Evolutionary conservation across 2,888 invertebrate genomes (phyloP), one percentile per base, ranked within the genome.

Genomic region (Ditula angustiorana): DNA sequence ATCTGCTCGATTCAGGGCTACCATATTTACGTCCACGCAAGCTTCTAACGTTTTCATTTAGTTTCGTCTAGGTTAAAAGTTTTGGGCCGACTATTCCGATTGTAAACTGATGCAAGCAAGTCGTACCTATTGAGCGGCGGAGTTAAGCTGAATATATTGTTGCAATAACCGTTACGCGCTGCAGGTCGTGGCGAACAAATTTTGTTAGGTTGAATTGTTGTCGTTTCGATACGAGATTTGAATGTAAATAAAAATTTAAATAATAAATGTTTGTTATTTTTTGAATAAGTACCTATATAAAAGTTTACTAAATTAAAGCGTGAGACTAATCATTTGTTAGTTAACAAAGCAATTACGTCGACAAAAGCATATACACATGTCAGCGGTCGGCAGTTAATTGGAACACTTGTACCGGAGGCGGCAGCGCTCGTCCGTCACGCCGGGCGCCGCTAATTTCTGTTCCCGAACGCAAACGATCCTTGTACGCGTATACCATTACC

Each of bases 141-240:
- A 41, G 44, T 69, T 75, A 74, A 78, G 74, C 76, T 72, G 68
- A 71, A 77, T 74, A 74, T 75, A 78, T 69, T 69, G 70, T 67
- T 50, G 71, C 73, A 76, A 76, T 78, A 80, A 75, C 74, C 72
- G 71, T 76, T 73, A 72, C 71, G 64, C 30, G 69, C 49, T 67
- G 68, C 67, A 74, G 72, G 74, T 72, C 70, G 47, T 35, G 52
- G 61, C 55, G 28, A 37, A 67, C 67, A 65, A 69, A 61, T 67
- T 65, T 26, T 28, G 67, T 67, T 59, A 68, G 64, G 70, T 70
- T 64, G 59, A 64, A 70, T 71, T 69, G 58, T 28, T 53, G 59
- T 56, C 60, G 47, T 37, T 56, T 49, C 35, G 55, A 41, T 26
- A 21, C 46, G 47, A 66, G 50, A 60, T 61, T 69, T 59, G 57